Conservation (phyloP, 2,888 invertebrate genomes). For the Crematogaster levior region DNA sequence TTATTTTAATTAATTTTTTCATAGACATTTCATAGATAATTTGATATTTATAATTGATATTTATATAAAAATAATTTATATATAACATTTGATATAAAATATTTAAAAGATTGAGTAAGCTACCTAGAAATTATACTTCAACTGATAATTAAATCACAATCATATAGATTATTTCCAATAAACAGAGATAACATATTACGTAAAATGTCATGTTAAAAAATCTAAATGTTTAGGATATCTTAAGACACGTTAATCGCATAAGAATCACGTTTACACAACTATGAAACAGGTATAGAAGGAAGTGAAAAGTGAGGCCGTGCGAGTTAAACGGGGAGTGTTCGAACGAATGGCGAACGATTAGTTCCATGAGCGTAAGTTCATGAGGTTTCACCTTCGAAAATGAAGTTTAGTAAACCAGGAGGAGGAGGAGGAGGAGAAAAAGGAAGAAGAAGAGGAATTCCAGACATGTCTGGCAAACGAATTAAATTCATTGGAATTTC, state of each 20-base stretch:
- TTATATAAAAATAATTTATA: neutral
- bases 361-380: constrained; percentile 23
- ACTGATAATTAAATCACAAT: neutral
- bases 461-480: constrained; percentile 73
- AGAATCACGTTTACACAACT: neutral
- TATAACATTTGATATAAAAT: neutral
- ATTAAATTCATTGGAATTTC: constrained; percentile 79
- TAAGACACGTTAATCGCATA: constrained; percentile 4
- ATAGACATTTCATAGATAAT: no score
- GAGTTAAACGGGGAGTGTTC: constrained; percentile 14
- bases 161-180: neutral
- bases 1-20: neutral
- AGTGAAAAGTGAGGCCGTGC: constrained; percentile 25
- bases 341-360: constrained; percentile 30
- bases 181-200: neutral
- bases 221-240: neutral
- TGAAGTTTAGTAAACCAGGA: constrained; percentile 37
- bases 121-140: neutral
- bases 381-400: constrained; percentile 46
- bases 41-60: no score
- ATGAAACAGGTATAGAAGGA: constrained; percentile 24
- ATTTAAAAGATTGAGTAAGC: neutral
- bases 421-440: neutral
- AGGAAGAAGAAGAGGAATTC: constrained; percentile 66
- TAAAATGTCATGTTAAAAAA: neutral